A percentile compares a stretch with the other conserved stretches of the same genome.
Conservation (phyloP, 2,113 vertebrate species). For the Climacteris rufus region DNA sequence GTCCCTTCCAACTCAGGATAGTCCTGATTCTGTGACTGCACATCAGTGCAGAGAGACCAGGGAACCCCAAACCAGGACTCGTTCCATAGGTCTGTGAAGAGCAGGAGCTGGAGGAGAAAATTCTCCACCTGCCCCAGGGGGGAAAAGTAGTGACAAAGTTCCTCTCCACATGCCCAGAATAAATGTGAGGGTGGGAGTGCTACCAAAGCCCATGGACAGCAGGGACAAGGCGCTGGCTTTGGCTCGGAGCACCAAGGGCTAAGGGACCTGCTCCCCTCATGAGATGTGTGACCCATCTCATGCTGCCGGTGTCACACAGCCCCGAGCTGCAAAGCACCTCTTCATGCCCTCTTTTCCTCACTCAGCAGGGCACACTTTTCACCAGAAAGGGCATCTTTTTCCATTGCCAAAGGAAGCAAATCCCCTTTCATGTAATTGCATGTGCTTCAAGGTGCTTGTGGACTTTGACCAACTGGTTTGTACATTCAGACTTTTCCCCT, state of each 20-base stretch:
- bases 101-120: background rate
- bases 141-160: rapidly evolving
- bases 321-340: rapidly evolving
- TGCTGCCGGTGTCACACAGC: background rate
- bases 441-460: background rate
- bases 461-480: background rate
- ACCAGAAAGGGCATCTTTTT: background rate
- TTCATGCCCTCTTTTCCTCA: background rate
- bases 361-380: background rate
- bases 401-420: background rate
- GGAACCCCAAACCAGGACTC: background rate
- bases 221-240: background rate
- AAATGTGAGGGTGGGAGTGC: background rate
- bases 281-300: background rate
- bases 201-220: rapidly evolving
- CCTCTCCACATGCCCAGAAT: rapidly evolving
- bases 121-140: too few species aligned
- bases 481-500: background rate
- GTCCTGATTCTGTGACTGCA: background rate
- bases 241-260: background rate
- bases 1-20: background rate
- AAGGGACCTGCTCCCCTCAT: rapidly evolving
- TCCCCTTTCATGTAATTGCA: background rate
- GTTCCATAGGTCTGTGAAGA: background rate
- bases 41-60: background rate